These are phyloP conservation scores for Cyrtorhinus lividipennis DNA, from an alignment of 1,140 invertebrate genomes.

Conservation along the genomic window DNA sequence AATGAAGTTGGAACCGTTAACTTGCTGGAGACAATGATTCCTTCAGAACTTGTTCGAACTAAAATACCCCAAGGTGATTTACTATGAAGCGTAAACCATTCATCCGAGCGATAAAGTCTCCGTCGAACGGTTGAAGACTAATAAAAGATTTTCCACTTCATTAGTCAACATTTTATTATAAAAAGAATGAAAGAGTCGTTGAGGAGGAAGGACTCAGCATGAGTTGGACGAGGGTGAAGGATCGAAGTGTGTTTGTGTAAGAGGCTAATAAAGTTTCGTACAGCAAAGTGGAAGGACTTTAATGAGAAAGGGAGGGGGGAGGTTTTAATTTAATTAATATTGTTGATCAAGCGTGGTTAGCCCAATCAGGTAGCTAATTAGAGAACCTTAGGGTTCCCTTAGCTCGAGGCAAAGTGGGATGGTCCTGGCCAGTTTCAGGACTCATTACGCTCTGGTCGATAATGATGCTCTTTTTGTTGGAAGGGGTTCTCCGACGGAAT, in stretches of 20 bases:
- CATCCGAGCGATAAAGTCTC: slow-evolving; percentile 1
- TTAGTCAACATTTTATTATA: slow-evolving; percentile 6
- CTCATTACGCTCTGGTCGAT: slow-evolving; percentile 4
- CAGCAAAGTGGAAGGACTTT: slow-evolving; percentile 8
- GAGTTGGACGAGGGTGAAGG: not conserved
- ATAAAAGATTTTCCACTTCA: slow-evolving; percentile 5
- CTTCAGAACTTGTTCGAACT: not conserved
- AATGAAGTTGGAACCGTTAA: slow-evolving; percentile 10
- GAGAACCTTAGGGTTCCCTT: not conserved
- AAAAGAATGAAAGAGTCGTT: not conserved
- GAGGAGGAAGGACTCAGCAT: not conserved
- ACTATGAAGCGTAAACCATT: not conserved
- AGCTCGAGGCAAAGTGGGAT: not conserved
- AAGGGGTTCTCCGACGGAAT: too few relatives aligned
- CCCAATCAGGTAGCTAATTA: slow-evolving; percentile 7
- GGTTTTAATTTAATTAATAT: slow-evolving; percentile 10
- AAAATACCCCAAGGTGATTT: not conserved
- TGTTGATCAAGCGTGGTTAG: slow-evolving; percentile 4
- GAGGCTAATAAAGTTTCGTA: slow-evolving; percentile 1
- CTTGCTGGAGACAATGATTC: not conserved
- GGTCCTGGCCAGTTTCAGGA: not conserved
- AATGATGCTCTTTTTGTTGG: not conserved
- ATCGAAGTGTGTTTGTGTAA: slow-evolving; percentile 4
- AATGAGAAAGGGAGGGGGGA: not conserved
- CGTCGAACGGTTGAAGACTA: slow-evolving; percentile 8